Evolutionary conservation across 2,113 vertebrate genomes (phyloP).

Genomic region (Euleptes europaea): DNA sequence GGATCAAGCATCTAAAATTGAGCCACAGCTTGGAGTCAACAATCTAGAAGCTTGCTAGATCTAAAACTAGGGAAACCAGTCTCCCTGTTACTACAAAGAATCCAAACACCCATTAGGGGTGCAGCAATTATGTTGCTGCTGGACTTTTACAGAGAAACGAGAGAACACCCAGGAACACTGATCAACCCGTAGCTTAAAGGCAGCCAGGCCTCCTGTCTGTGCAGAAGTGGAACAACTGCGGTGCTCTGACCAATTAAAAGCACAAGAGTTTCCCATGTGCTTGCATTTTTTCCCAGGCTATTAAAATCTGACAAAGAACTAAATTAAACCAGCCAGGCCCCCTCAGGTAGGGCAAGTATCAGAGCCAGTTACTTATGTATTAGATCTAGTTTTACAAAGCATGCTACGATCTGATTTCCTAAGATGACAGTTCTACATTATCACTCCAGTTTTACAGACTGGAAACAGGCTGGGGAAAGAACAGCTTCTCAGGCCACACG

Average conservation of each 20-base stretch:
- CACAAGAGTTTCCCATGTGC: not conserved
- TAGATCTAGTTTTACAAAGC: not conserved
- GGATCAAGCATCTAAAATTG: not conserved
- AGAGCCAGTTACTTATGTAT: not conserved
- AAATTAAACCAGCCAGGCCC: not conserved
- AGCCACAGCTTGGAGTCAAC: not conserved
- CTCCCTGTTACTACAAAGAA: rapidly evolving
- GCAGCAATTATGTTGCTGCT: not conserved
- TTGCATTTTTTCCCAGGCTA: not conserved
- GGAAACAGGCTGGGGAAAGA: not conserved
- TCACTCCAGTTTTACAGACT: not conserved
- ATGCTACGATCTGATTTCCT: not conserved
- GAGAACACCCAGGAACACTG: rapidly evolving
- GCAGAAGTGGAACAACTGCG: rapidly evolving
- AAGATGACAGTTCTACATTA: not conserved
- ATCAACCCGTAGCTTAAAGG: not conserved
- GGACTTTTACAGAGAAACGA: rapidly evolving
- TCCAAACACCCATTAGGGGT: rapidly evolving
- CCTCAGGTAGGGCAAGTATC: not conserved
- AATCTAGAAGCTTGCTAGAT: not conserved
- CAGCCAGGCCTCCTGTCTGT: not conserved
- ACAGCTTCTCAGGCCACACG: not conserved
- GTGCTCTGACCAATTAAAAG: not conserved
- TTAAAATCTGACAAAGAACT: not conserved
- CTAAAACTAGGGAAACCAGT: not conserved